phyloP scores from a whole-genome alignment of 2,113 vertebrate species.

The Grammomys dolichurus region DNA sequence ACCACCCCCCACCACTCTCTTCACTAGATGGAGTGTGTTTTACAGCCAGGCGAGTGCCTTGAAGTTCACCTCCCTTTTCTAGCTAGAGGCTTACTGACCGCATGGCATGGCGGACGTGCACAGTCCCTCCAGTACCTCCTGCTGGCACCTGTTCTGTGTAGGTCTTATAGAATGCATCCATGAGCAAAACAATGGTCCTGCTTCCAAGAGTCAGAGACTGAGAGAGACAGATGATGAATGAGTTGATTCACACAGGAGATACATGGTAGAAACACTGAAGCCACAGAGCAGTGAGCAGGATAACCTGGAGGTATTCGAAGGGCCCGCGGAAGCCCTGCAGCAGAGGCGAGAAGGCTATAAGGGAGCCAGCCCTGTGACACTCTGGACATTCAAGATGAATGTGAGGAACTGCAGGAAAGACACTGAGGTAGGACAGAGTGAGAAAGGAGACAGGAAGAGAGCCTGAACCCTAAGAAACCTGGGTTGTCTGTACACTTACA shows the following conservation, averaged over 20 bases:
- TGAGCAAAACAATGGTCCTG: background rate
- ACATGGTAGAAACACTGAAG: background rate
- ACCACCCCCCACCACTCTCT: background rate
- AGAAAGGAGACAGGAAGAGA: background rate
- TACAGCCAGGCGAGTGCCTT: background rate
- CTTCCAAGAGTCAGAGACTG: background rate
- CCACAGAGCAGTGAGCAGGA: background rate
- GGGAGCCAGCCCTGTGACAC: background rate
- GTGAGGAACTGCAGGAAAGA: background rate
- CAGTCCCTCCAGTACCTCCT: accelerated
- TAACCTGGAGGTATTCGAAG: accelerated
- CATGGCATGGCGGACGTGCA: accelerated
- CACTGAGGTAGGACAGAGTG: background rate
- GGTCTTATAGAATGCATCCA: background rate
- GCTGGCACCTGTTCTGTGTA: background rate
- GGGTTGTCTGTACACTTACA: background rate
- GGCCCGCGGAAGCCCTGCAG: background rate
- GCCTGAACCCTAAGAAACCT: background rate
- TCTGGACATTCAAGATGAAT: accelerated
- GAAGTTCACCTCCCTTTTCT: background rate
- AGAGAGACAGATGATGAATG: background rate
- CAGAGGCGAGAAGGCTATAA: background rate
- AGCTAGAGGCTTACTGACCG: background rate
- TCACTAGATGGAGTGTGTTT: background rate
- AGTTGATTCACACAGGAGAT: background rate